Evolutionary conservation across 2,797 vertebrate species (phyloP).

Genomic region (Hoplostethus atlanticus): DNA sequence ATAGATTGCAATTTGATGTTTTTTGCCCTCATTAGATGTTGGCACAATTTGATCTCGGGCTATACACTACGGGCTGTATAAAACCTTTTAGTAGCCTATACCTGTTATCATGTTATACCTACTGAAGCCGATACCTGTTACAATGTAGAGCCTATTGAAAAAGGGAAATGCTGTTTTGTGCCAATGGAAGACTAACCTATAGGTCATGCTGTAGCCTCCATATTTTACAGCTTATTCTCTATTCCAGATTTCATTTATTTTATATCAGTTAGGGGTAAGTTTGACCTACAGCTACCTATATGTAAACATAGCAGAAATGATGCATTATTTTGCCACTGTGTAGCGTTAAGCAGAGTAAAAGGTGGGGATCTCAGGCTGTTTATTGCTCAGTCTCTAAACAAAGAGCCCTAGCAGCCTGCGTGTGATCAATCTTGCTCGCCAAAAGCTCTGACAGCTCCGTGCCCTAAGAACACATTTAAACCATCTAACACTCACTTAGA

Average conservation of each 20-base stretch:
- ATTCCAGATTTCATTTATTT: conserved; percentile 47
- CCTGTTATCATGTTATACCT: too few species aligned
- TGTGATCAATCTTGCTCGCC: conserved; percentile 98
- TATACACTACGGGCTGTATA: too few species aligned
- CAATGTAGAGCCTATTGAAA: too few species aligned
- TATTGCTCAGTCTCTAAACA: conserved; percentile 99
- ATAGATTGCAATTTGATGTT: conserved; percentile 18
- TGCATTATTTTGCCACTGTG: conserved; percentile 58
- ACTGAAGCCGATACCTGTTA: too few species aligned
- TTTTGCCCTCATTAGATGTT: conserved; percentile 14
- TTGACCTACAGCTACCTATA: conserved; percentile 38
- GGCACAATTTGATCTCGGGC: neutral
- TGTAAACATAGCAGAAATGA: conserved; percentile 10
- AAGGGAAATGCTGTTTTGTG: too few species aligned
- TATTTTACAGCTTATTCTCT: conserved; percentile 30
- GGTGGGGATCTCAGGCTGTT: conserved; percentile 79
- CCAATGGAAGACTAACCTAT: too few species aligned
- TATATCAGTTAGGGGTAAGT: conserved; percentile 35
- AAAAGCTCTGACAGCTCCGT: conserved; percentile 99
- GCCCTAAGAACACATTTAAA: conserved; percentile 98
- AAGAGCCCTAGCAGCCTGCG: conserved; percentile 94
- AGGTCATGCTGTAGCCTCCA: neutral
- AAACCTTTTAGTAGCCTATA: too few species aligned
- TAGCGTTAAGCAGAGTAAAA: conserved; percentile 71
- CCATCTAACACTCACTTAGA: conserved; percentile 93